A percentile compares a stretch with the other conserved stretches of the same genome.
These are phyloP conservation scores for Terrapene triunguis DNA, from an alignment of 2,113 vertebrate species.

Conservation along the genomic window DNA sequence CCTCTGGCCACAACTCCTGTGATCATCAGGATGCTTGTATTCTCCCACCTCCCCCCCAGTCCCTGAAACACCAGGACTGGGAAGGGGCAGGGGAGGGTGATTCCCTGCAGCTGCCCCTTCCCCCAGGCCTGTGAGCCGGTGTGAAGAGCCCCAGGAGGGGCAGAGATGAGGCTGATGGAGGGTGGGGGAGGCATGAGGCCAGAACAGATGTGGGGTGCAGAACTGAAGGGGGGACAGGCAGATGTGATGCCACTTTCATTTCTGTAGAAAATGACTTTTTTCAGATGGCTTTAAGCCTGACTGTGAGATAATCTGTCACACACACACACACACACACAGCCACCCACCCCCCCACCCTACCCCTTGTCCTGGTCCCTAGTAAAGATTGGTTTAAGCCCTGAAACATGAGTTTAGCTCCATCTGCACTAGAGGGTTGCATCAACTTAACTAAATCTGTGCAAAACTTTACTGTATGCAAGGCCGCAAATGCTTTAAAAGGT, in stretches of 20 bases:
- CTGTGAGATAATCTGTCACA: neutral
- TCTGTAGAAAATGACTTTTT: neutral
- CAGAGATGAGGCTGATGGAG: neutral
- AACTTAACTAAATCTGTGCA: neutral
- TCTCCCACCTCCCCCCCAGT: too few relatives aligned
- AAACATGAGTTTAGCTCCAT: neutral
- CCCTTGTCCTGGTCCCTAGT: neutral
- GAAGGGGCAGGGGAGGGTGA: too few relatives aligned
- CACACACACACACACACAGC: neutral
- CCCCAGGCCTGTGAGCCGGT: neutral
- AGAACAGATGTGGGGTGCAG: neutral
- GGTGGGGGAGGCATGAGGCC: neutral
- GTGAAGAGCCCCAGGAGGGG: neutral
- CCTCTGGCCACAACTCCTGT: too few relatives aligned
- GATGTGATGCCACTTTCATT: neutral
- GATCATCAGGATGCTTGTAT: too few relatives aligned
- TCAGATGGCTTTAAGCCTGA: neutral
- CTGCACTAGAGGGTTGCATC: neutral
- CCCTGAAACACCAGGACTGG: too few relatives aligned
- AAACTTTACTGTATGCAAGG: neutral
- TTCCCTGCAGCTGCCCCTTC: neutral
- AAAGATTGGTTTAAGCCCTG: neutral
- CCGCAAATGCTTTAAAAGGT: neutral
- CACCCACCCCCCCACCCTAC: too few relatives aligned
- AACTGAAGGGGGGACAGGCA: neutral